phyloP scores from a whole-genome alignment of 2,113 vertebrate genomes.

The Pipra filicauda region DNA sequence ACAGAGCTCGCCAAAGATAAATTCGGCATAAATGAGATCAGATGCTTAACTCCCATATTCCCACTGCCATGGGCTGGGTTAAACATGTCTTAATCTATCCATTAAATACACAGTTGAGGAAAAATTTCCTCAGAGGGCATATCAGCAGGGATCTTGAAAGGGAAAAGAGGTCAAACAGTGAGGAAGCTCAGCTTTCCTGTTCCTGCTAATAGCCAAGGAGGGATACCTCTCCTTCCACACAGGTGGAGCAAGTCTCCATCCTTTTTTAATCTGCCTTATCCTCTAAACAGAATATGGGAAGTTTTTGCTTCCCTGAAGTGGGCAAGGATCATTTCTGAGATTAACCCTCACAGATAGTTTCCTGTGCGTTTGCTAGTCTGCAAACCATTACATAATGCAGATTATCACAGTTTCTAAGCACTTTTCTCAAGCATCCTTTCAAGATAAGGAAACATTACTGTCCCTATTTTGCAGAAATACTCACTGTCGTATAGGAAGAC shows the following conservation, averaged over 20 bases:
- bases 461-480: not conserved
- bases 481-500: not conserved
- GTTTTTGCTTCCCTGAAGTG: not conserved
- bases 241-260: constrained; percentile 16
- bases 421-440: not conserved
- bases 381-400: not conserved
- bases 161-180: constrained; percentile 13
- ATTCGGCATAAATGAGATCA: constrained; percentile 49
- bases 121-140: constrained; percentile 38
- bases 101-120: constrained; percentile 12
- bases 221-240: constrained; percentile 13
- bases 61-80: not conserved
- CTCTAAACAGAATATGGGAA: constrained; percentile 19
- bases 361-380: constrained; percentile 19
- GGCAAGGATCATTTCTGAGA: not conserved
- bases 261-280: constrained; percentile 11
- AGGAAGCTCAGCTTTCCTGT: constrained; percentile 32
- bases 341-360: not conserved
- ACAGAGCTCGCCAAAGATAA: constrained; percentile 47
- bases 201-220: constrained; percentile 18
- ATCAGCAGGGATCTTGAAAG: constrained; percentile 28
- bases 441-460: not conserved
- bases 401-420: not conserved
- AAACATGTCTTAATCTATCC: constrained; percentile 16
- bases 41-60: constrained; percentile 26